These are phyloP conservation scores for Hapalemur alaotrensis DNA, from an alignment of 2,797 vertebrate genomes.

Conservation along the genomic window DNA sequence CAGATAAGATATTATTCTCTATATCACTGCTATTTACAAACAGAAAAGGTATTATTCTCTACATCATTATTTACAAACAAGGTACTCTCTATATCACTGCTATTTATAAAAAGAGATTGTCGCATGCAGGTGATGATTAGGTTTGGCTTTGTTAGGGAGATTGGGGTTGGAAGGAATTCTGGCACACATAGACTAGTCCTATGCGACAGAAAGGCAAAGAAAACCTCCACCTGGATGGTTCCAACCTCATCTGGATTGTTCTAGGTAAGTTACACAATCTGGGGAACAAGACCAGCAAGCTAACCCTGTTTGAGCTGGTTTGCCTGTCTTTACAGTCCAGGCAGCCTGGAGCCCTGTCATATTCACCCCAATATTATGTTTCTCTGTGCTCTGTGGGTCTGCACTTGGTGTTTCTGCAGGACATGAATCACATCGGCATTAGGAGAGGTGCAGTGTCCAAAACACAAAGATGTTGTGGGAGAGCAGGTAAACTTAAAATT, in stretches of 20 bases:
- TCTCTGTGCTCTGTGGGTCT: not conserved
- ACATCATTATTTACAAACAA: not conserved
- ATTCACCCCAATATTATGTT: accelerated
- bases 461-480: not conserved
- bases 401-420: not conserved
- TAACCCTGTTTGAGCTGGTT: not conserved
- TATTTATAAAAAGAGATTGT: not conserved
- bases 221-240: not conserved
- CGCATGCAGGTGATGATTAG: not conserved
- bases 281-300: not conserved
- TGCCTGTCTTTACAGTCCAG: not conserved
- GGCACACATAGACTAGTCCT: not conserved
- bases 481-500: not conserved
- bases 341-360: no score
- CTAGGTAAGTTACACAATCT: not conserved
- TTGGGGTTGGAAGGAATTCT: not conserved
- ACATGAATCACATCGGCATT: not conserved
- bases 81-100: not conserved
- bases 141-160: not conserved
- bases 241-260: not conserved
- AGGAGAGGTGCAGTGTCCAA: not conserved
- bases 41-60: not conserved
- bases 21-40: not conserved
- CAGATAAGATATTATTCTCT: not conserved
- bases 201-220: not conserved